Base-by-base conservation (phyloP, 1,140 invertebrate species). In the Luehdorfia chinensis region DNA sequence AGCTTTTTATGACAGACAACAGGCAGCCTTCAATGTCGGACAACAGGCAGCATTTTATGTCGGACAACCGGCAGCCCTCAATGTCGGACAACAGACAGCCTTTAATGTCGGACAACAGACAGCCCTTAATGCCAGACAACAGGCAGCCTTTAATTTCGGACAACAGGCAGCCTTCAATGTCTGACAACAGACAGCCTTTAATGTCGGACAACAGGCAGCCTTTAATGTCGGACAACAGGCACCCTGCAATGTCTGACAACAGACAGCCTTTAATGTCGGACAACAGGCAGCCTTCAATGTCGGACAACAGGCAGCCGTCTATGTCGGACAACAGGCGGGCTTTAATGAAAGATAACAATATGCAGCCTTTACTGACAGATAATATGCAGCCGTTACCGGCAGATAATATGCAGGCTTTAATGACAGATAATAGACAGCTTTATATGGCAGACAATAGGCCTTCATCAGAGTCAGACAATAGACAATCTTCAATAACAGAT, bases 391-490 rank as follows among this genome's bases (percentile, higher is more conserved):
- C 33, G 2, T 9, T 37, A n/a, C 7, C n/a, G 8, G n/a, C 4
- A 6, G 16, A 32, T 7, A 33, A 18, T 9, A 21, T 15, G 21
- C 21, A 14, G 18, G n/a, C 19, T 14, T 6, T 7, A 15, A 4
- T 9, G 8, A 12, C 11, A 9, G 15, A 37, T 14, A 37, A 34
- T 31, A 47, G 31, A 1, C 31, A 23, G n/a, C 4, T 12, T 4
- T 34, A 8, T 15, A 31, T 11, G 30, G 11, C 14, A 8, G 11
- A 44, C 33, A 33, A 27, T 27, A 39, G 36, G 14, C 36, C 13
- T 8, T 0, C 12, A 1, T 15, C 25, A 12, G 6, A 6, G 13
- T 1, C 9, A 0, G 36, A 12, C 5, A 25, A 25, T 27, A 11
- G 12, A 1, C 2, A 13, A 8, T 13, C 19, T 25, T 8, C 13